These are phyloP conservation scores for Chelmon rostratus DNA, from an alignment of 2,797 vertebrate genomes.

Conservation along the genomic window DNA sequence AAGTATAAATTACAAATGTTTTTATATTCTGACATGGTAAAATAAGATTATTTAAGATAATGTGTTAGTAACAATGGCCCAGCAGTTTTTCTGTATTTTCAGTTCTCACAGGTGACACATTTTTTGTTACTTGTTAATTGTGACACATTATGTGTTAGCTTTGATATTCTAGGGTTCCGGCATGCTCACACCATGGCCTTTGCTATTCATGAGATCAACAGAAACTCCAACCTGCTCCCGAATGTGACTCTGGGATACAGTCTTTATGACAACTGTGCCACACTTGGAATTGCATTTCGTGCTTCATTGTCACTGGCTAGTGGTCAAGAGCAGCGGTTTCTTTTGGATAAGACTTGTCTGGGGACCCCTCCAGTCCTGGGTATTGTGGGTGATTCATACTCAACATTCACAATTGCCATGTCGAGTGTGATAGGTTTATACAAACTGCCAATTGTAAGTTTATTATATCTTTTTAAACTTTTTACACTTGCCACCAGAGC, in stretches of 20 bases:
- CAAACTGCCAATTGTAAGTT: neutral
- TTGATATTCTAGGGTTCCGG: conserved; percentile 53
- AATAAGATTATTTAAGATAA: neutral
- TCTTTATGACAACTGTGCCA: conserved; percentile 58
- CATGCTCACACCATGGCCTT: neutral
- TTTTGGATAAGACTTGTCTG: neutral
- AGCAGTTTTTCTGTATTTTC: too few relatives aligned
- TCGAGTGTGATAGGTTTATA: neutral
- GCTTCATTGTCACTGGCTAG: conserved; percentile 45
- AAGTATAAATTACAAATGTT: too few relatives aligned
- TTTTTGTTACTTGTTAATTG: neutral
- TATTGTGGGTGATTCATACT: neutral
- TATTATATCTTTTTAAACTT: neutral
- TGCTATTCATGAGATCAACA: neutral
- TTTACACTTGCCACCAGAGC: neutral
- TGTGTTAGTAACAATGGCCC: neutral
- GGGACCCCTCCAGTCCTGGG: neutral
- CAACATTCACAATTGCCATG: neutral
- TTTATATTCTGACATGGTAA: neutral
- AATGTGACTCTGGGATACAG: conserved; percentile 60
- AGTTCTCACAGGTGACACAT: neutral
- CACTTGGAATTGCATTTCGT: conserved; percentile 64
- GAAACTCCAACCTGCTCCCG: conserved; percentile 49
- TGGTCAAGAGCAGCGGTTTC: conserved; percentile 8
- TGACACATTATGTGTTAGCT: neutral